These are phyloP conservation scores for Morpho helenor DNA, from an alignment of 2,888 invertebrate species.

Conservation along the genomic window DNA sequence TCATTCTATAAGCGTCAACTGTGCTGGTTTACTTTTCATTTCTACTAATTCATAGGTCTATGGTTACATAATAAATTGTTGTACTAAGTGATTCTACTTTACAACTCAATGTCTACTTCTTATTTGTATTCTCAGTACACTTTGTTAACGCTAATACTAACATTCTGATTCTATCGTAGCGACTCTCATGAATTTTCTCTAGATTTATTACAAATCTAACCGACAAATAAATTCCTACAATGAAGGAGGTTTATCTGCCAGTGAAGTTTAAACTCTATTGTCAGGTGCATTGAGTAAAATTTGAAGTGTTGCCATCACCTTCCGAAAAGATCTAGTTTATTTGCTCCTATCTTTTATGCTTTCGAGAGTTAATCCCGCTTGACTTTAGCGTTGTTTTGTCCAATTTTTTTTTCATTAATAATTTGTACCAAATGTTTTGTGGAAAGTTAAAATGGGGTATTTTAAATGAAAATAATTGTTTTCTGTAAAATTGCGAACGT, in stretches of 20 bases:
- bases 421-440: background rate
- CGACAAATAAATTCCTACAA: constrained; percentile 15
- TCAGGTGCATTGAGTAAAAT: background rate
- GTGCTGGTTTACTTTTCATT: too few relatives aligned
- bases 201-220: constrained; percentile 22
- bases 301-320: background rate
- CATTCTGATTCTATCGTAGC: constrained; percentile 14
- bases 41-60: too few relatives aligned
- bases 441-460: background rate
- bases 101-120: too few relatives aligned
- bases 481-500: too few relatives aligned
- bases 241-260: background rate
- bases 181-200: constrained; percentile 18
- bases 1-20: too few relatives aligned
- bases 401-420: constrained; percentile 4
- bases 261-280: constrained; percentile 12
- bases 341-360: constrained; percentile 14
- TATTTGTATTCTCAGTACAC: too few relatives aligned
- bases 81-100: too few relatives aligned
- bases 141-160: constrained; percentile 5
- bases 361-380: constrained; percentile 15
- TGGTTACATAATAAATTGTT: too few relatives aligned
- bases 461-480: too few relatives aligned
- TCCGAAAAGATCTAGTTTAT: constrained; percentile 10
- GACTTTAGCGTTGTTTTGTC: constrained; percentile 11